Percentiles rank a stretch among this genome's conserved stretches.
phyloP scores from a whole-genome alignment of 2,888 invertebrate genomes.

The Ectemnius cavifrons region DNA sequence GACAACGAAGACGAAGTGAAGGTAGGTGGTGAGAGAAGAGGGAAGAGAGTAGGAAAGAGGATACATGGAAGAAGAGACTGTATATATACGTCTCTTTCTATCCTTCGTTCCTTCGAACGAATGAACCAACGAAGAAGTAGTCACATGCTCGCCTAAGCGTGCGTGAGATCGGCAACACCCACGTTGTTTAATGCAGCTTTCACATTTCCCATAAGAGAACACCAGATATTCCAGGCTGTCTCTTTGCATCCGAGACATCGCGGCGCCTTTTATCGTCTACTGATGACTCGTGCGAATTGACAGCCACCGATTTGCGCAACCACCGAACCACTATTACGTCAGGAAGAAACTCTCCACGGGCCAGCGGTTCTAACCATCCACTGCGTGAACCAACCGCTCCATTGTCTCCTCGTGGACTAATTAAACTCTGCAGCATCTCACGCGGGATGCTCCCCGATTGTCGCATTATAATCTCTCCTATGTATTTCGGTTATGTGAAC shows the following conservation, averaged over 20 bases:
- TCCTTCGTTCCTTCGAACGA: background rate
- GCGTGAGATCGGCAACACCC: slow-evolving; percentile 73
- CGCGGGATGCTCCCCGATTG: background rate
- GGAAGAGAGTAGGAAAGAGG: background rate
- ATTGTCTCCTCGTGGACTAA: slow-evolving; percentile 31
- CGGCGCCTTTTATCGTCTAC: slow-evolving; percentile 32
- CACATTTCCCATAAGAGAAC: slow-evolving; percentile 72
- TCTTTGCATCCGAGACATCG: slow-evolving; percentile 3
- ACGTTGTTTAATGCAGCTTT: slow-evolving; percentile 65
- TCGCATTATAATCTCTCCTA: no score
- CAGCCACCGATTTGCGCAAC: slow-evolving; percentile 47
- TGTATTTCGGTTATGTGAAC: no score
- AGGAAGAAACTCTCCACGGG: background rate
- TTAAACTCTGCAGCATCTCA: slow-evolving; percentile 17
- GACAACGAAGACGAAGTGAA: slow-evolving; percentile 13
- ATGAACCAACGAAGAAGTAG: slow-evolving; percentile 14
- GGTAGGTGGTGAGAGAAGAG: background rate
- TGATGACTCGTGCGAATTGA: slow-evolving; percentile 58
- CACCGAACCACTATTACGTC: background rate
- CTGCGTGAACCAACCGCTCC: slow-evolving; percentile 25
- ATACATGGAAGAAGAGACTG: slow-evolving; percentile 18
- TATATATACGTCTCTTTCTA: background rate
- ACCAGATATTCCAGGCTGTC: slow-evolving; percentile 26
- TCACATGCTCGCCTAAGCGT: slow-evolving; percentile 38
- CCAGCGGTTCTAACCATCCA: slow-evolving; percentile 14